Evolutionary conservation across 2,113 vertebrate species (phyloP).

Genomic region (Benitochromis conjunctus): DNA sequence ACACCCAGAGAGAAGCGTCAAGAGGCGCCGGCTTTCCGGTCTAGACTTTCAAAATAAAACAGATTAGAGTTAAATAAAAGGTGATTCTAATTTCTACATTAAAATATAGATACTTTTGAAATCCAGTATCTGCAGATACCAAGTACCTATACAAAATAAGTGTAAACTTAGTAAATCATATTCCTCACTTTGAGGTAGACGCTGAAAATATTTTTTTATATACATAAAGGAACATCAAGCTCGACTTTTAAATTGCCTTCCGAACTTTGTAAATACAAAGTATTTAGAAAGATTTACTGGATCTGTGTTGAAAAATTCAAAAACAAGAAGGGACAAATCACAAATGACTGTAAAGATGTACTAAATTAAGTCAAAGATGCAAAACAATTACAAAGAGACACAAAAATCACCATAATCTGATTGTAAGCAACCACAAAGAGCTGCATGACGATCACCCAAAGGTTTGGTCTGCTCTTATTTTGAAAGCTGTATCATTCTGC

Average conservation of each 20-base stretch:
- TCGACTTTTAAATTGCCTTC: neutral
- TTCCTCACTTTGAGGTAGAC: neutral
- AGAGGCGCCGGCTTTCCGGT: neutral
- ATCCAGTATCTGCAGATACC: neutral
- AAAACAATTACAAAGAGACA: neutral
- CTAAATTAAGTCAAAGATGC: neutral
- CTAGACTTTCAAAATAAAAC: constrained; percentile 7
- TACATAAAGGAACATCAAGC: neutral
- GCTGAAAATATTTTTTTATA: neutral
- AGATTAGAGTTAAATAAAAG: neutral
- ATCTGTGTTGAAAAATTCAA: neutral
- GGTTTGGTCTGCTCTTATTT: neutral
- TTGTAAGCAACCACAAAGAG: neutral
- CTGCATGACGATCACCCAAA: neutral
- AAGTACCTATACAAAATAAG: neutral
- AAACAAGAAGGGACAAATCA: neutral
- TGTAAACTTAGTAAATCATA: neutral
- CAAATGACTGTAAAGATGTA: neutral
- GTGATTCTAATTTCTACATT: neutral
- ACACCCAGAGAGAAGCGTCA: neutral
- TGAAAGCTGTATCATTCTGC: neutral
- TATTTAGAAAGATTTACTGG: neutral
- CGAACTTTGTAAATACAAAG: neutral
- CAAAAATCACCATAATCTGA: neutral
- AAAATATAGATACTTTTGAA: neutral